Evolutionary conservation across 2,888 invertebrate genomes (phyloP), one percentile per base, ranked within the genome.

Genomic region (Anthophora plumipes): DNA sequence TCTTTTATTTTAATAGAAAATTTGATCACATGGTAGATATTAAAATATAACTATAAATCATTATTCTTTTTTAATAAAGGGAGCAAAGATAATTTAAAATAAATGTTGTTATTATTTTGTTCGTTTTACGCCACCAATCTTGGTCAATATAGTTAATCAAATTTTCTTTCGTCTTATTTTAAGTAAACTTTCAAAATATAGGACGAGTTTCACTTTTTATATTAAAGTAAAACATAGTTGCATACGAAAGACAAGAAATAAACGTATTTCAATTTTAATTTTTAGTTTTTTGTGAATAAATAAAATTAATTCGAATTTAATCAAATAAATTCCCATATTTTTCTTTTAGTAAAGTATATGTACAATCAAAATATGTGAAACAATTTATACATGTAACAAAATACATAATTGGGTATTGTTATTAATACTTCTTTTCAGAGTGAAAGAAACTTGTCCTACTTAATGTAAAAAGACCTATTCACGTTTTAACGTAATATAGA

Each of bases 161-260:
- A 14, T 77, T 48, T 60, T 20, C 31, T 39, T 66, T 70, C 68
- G 46, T 59, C 37, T 67, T 74, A 77, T 69, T 64, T 69, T 69
- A 80, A 67, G 63, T 73, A 69, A 75, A 83, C 66, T 80, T 83
- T 83, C 69, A 68, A 37, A 48, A 77, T 50, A 72, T 46, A 68
- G 72, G 69, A 70, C 61, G 75, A 84, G 70, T 72, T 83, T 83
- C 69, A 67, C 59, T 67, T 46, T 46, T 43, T 64, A 20, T 31
- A 17, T 11, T 20, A 76, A 76, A 63, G 57, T 55, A 14, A 69
- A 52, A 31, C 12, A 68, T 31, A 12, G 25, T 5, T 39, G 46
- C 11, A 41, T 6, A 1, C 12, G 55, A 68, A 14, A 57, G 46
- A 55, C n/a, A 22, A 67, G 12, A 59, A 20, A n/a, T n/a, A n/a